Percentiles rank a stretch among this genome's conserved stretches.
These are phyloP conservation scores for Apantesis nais DNA, from an alignment of 2,888 invertebrate genomes.

Conservation along the genomic window DNA sequence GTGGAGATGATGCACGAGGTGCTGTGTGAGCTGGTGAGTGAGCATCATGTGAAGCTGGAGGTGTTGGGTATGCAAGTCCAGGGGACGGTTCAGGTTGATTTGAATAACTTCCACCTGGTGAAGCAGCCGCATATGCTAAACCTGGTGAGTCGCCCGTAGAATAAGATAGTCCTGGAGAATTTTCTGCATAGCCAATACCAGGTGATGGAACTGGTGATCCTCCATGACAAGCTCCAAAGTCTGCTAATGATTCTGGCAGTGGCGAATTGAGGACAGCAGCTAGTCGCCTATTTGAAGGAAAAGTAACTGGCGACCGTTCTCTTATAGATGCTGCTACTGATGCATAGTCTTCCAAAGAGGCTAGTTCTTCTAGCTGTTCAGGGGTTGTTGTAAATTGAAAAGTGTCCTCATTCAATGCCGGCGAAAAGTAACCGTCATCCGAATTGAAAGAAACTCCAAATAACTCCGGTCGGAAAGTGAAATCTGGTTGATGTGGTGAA, in stretches of 20 bases:
- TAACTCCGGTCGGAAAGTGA: constrained; percentile 86
- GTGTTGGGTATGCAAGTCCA: constrained; percentile 93
- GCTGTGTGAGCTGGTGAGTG: constrained; percentile 87
- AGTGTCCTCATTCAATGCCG: constrained; percentile 91
- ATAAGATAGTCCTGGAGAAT: constrained; percentile 90
- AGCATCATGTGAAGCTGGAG: constrained; percentile 95
- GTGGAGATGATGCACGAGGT: constrained; percentile 91
- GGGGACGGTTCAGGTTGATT: constrained; percentile 86
- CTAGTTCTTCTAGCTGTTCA: constrained; percentile 88
- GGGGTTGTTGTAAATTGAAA: constrained; percentile 87
- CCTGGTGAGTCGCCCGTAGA: constrained; percentile 87
- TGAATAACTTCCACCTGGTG: constrained; percentile 75
- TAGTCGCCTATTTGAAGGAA: constrained; percentile 89
- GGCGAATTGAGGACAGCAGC: constrained; percentile 92
- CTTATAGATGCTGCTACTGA: constrained; percentile 85
- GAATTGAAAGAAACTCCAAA: constrained; percentile 88
- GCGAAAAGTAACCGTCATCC: constrained; percentile 87
- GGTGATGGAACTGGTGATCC: constrained; percentile 84
- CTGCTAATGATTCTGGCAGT: constrained; percentile 91
- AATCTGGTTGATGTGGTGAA: constrained; percentile 83
- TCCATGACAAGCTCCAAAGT: constrained; percentile 92
- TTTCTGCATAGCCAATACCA: constrained; percentile 74
- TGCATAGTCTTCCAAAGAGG: constrained; percentile 87
- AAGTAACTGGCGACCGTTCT: constrained; percentile 85
- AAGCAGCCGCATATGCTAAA: constrained; percentile 72